Evolutionary conservation across 2,797 vertebrate species (phyloP), one percentile per base, ranked within the genome.

Genomic region (Rhinichthys osculus): DNA sequence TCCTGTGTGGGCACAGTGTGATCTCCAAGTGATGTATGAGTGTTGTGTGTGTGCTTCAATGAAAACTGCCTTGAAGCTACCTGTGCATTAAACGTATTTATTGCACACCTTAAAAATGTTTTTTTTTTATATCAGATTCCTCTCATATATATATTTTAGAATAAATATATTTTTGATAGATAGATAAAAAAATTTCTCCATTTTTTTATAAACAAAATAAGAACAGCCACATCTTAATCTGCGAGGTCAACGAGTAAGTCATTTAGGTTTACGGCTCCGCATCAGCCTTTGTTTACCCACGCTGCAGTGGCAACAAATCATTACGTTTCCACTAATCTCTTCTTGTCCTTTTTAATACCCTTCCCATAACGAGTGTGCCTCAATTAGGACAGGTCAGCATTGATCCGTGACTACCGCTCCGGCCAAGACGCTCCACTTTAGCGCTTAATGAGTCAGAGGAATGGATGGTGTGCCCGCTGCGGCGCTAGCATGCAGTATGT

Each of bases 301-400:
- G 4, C 35, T 76, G 67, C 10, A 69, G 27, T 50, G 47, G 47
- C 85, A 89, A 87, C 64, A 62, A 83, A 27, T 92, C 87, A 64
- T 90, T 89, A 89, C 91, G 72, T 70, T 81, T 78, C 86, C 83
- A 54, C 85, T 85, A 91, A 92, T 94, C 89, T 90, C 82, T 82
- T 57, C 40, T 54, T 86, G 89, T 87, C 59, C 50, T 30, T 81
- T 88, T 89, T 85, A 88, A 90, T 83, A 83, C 70, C 64, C 76
- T 87, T 44, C 54, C 52, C 86, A 87, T 85, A 90, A 91, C 82
- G 88, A 85, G 19, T 11, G 5, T 10, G 27, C 47, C 84, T 84
- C 89, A 89, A 89, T 93, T 92, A 90, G 86, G 79, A 79, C 71
- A 78, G 84, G 52, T 50, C 81, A 80, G n/a, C 88, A 91, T 92